Base-by-base conservation (phyloP, 2,888 invertebrate genomes). In the Protonemura montana region DNA sequence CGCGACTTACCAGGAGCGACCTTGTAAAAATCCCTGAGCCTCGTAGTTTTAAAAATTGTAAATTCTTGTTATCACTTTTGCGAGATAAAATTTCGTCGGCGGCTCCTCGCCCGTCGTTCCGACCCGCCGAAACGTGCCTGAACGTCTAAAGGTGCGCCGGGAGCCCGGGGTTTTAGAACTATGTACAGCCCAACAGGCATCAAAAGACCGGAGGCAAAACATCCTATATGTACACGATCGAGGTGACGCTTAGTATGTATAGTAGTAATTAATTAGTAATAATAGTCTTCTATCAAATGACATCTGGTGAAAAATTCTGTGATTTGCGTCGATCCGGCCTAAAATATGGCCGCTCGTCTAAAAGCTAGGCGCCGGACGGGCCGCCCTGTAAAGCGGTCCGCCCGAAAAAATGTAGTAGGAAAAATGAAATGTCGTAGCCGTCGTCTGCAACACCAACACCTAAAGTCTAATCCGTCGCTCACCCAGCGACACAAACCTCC, bases 31-130 rank as follows among this genome's bases (percentile, higher is more conserved):
- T 59, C 59, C 59, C 59, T 59, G 59, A 59, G 59, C 16, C 59
- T 59, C 59, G 59, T 59, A 59, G 59, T 59, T 59, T 59, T 59
- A 59, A 59, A 59, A 59, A 59, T 59, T 59, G 59, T 59, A 59
- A 59, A 59, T 59, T 21, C 59, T 59, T 59, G 59, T 59, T 35
- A 59, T 59, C 59, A 59, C 59, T 59, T 59, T 59, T 59, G 59
- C 59, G 59, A 59, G 59, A 59, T 35, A 35, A 35, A 35, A 35
- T 35, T 35, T 35, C 35, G 35, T 35, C 35, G 35, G 35, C 35
- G 35, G 35, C 35, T 35, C 35, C 35, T 35, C 35, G 35, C 59
- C 16, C 59, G 59, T 59, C 13, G 59, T 21, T 35, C 59, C n/a
- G n/a, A n/a, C n/a, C n/a, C n/a, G n/a, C n/a, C n/a, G n/a, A n/a